These are phyloP conservation scores for Asbolus verrucosus DNA, from an alignment of 1,140 invertebrate species.

Conservation along the genomic window DNA sequence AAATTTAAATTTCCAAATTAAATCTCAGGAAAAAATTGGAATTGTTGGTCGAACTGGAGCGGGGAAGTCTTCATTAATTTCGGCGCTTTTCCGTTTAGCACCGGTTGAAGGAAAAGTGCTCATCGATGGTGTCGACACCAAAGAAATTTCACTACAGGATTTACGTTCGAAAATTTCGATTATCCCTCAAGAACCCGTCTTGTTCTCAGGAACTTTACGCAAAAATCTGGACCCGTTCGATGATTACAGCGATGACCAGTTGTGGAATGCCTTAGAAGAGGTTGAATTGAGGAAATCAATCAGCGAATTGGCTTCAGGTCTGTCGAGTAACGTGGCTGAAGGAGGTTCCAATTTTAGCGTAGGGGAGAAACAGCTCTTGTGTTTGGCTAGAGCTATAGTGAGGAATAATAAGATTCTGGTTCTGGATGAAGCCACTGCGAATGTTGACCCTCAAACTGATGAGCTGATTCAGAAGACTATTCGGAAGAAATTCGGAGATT, in stretches of 20 bases:
- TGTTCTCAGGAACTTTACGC: constrained; percentile 73
- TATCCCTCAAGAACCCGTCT: constrained; percentile 82
- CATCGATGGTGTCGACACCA: constrained; percentile 65
- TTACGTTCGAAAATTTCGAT: constrained; percentile 80
- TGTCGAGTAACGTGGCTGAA: constrained; percentile 71
- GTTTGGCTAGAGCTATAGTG: constrained; percentile 74
- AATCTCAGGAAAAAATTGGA: constrained; percentile 72
- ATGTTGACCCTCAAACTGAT: constrained; percentile 72
- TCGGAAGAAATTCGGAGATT: constrained; percentile 71
- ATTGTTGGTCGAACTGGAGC: constrained; percentile 81
- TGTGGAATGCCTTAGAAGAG: constrained; percentile 75
- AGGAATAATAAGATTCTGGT: constrained; percentile 69
- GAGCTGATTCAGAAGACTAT: constrained; percentile 72
- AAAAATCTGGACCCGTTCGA: constrained; percentile 76
- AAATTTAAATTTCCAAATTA: constrained; percentile 68
- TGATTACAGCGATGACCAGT: constrained; percentile 68
- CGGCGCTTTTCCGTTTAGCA: constrained; percentile 75
- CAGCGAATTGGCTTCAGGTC: constrained; percentile 50
- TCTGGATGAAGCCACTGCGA: constrained; percentile 66
- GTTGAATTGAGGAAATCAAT: constrained; percentile 69
- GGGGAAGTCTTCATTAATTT: constrained; percentile 83
- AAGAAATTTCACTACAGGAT: constrained; percentile 73
- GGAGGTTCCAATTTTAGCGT: constrained; percentile 69
- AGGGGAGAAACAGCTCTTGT: constrained; percentile 69
- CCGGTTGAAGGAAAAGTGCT: constrained; percentile 46